These are phyloP conservation scores for Caenorhabditis inopinata DNA, from an alignment of 1,140 invertebrate genomes.

Conservation along the genomic window DNA sequence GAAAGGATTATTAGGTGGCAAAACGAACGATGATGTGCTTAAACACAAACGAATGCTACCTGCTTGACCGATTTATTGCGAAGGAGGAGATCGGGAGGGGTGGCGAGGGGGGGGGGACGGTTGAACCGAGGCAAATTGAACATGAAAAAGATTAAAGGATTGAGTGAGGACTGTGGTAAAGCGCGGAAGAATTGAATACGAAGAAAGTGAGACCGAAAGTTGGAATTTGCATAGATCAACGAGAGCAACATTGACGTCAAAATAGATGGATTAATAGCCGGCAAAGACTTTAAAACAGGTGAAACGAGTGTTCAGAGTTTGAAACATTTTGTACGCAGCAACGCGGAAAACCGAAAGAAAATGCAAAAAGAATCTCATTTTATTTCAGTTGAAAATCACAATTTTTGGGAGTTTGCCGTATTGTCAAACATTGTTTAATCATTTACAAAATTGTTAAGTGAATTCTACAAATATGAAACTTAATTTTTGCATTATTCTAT, in stretches of 20 bases:
- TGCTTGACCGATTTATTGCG: slow-evolving; percentile 19
- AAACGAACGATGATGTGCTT: neutral
- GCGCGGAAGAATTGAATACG: neutral
- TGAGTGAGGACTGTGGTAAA: neutral
- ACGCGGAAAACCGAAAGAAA: too few species aligned
- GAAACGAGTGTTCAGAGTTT: neutral
- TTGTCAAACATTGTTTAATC: too few species aligned
- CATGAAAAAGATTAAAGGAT: slow-evolving; percentile 2
- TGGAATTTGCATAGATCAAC: slow-evolving; percentile 29
- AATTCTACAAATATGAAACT: too few species aligned
- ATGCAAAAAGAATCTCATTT: neutral
- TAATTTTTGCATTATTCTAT: too few species aligned
- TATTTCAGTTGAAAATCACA: too few species aligned
- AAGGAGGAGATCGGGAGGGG: too few species aligned
- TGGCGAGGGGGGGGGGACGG: neutral
- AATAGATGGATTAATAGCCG: slow-evolving; percentile 17
- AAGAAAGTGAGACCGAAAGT: neutral
- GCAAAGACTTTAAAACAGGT: neutral
- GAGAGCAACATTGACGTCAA: slow-evolving; percentile 13
- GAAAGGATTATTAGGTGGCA: slow-evolving; percentile 13
- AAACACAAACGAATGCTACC: slow-evolving; percentile 11
- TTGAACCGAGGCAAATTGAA: slow-evolving; percentile 1
- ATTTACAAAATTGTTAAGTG: too few species aligned
- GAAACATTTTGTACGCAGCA: too few species aligned
- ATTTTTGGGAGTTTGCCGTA: too few species aligned